A percentile compares a stretch with the other conserved stretches of the same genome.
Evolutionary conservation across 2,888 invertebrate genomes (phyloP).

Genomic region (Sarcophaga subvicina): DNA sequence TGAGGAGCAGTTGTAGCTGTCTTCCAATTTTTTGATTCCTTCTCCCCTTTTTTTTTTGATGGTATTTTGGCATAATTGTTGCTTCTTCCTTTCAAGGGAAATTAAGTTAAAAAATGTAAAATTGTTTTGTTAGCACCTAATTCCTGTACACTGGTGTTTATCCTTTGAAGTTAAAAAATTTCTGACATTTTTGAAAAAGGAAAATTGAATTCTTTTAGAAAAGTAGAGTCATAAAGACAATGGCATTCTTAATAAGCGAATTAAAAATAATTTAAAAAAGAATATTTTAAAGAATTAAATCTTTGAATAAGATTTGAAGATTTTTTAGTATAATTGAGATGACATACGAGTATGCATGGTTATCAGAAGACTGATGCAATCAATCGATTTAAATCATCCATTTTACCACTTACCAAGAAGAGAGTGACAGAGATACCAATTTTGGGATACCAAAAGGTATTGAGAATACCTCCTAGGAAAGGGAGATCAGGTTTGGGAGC

Average conservation of each 20-base stretch:
- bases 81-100: constrained; percentile 64
- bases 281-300: not conserved
- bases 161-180: constrained; percentile 49
- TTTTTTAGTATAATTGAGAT: too few species aligned
- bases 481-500: too few species aligned
- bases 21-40: constrained; percentile 14
- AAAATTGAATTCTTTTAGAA: constrained; percentile 61
- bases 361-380: too few species aligned
- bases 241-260: constrained; percentile 17
- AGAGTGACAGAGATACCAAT: too few species aligned
- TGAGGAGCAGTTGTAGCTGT: constrained; percentile 47
- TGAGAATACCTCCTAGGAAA: too few species aligned
- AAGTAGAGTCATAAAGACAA: constrained; percentile 53
- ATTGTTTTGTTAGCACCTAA: constrained; percentile 81
- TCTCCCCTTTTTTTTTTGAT: constrained; percentile 1
- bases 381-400: too few species aligned
- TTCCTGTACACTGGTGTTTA: constrained; percentile 69
- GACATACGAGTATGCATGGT: too few species aligned
- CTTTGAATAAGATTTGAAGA: not conserved
- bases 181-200: constrained; percentile 62
- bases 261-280: constrained; percentile 12
- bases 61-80: constrained; percentile 60
- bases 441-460: too few species aligned
- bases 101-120: constrained; percentile 79
- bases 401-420: too few species aligned